phyloP scores from a whole-genome alignment of 2,888 invertebrate genomes.

The Andricus quercusramuli region DNA sequence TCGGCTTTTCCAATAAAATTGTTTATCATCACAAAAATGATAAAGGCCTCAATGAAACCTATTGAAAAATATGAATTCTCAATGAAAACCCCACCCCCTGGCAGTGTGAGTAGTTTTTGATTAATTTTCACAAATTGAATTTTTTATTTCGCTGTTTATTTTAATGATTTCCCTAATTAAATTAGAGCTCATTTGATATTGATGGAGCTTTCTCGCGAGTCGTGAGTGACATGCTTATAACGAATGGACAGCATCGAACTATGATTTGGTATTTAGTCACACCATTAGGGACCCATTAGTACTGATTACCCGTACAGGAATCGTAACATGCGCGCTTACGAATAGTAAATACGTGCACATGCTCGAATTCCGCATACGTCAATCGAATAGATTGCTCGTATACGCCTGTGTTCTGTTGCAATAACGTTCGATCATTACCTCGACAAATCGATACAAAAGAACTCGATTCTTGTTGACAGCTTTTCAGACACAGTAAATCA shows the following conservation, averaged over 20 bases:
- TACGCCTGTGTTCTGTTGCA: slow-evolving; percentile 31
- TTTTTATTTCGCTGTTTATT: not conserved
- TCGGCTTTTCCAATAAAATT: too few species aligned
- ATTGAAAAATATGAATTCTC: too few species aligned
- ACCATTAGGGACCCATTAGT: slow-evolving; percentile 75
- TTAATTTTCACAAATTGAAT: not conserved
- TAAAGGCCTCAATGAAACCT: too few species aligned
- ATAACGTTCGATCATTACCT: slow-evolving; percentile 33
- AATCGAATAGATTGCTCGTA: slow-evolving; percentile 32
- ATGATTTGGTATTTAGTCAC: slow-evolving; percentile 76
- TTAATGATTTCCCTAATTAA: not conserved
- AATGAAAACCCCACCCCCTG: too few species aligned
- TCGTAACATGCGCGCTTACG: slow-evolving; percentile 36
- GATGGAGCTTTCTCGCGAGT: not conserved
- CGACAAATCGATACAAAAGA: slow-evolving; percentile 20
- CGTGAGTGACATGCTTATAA: not conserved
- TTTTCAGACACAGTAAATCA: not conserved
- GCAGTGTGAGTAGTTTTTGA: too few species aligned
- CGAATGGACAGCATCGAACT: slow-evolving; percentile 70
- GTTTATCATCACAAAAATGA: too few species aligned
- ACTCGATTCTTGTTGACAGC: slow-evolving; percentile 19
- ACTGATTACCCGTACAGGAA: slow-evolving; percentile 69
- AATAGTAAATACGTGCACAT: slow-evolving; percentile 29
- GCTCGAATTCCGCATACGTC: slow-evolving; percentile 31
- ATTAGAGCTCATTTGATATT: slow-evolving; percentile 11